Evolutionary conservation across 1,140 invertebrate species (phyloP).

Genomic region (Periplaneta americana): DNA sequence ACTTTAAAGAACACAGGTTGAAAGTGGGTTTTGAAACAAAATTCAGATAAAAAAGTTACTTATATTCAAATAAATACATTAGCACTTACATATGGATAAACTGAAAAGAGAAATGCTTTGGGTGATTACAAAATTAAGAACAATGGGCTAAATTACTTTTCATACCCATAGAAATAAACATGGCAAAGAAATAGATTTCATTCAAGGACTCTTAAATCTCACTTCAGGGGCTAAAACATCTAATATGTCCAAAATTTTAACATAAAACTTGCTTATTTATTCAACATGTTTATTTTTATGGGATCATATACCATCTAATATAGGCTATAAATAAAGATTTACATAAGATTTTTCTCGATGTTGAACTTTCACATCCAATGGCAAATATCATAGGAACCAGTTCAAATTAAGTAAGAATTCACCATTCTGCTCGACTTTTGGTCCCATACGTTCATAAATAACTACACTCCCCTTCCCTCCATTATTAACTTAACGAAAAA

Average conservation of each 20-base stretch:
- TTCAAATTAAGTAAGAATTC: neutral
- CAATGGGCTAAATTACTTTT: neutral
- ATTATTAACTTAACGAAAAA: too few relatives aligned
- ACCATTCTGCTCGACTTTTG: neutral
- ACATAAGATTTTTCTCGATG: too few relatives aligned
- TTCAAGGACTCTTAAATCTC: neutral
- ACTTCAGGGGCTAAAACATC: too few relatives aligned
- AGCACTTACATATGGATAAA: neutral
- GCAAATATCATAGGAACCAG: neutral
- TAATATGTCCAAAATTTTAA: too few relatives aligned
- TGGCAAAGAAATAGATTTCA: neutral
- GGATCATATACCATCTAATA: too few relatives aligned
- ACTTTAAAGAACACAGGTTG: too few relatives aligned
- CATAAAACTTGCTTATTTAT: too few relatives aligned
- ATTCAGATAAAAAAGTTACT: neutral
- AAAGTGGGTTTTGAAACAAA: neutral
- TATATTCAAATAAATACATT: neutral
- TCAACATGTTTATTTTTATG: too few relatives aligned
- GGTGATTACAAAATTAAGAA: neutral
- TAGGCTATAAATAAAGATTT: too few relatives aligned
- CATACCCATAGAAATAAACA: neutral
- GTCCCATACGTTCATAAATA: neutral
- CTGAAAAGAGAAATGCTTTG: neutral
- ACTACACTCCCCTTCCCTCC: neutral
- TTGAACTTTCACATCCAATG: neutral